Percentiles rank a stretch among this genome's conserved stretches.
Evolutionary conservation across 2,113 vertebrate species (phyloP).

Genomic region (Aleadryas rufinucha): DNA sequence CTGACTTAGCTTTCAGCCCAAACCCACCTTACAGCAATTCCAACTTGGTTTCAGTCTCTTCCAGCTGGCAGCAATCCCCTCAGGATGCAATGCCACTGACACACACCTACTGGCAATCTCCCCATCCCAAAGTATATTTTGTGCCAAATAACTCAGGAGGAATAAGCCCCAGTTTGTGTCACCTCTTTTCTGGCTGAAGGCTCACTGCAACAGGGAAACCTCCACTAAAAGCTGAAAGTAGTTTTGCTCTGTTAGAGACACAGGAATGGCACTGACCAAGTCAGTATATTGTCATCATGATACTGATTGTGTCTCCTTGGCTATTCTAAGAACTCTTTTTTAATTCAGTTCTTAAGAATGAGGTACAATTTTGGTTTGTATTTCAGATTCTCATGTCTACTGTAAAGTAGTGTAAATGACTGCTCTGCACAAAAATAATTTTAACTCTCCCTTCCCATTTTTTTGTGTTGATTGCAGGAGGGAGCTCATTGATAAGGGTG

Average conservation of each 20-base stretch:
- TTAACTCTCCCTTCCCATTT: not conserved
- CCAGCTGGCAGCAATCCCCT: not conserved
- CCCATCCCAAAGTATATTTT: not conserved
- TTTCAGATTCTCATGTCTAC: not conserved
- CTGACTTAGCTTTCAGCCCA: not conserved
- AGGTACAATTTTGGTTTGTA: not conserved
- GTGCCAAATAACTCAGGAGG: not conserved
- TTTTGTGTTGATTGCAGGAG: not conserved
- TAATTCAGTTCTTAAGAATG: not conserved
- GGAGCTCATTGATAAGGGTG: not conserved
- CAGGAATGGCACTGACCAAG: not conserved
- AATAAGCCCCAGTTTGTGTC: not conserved
- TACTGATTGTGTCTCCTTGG: not conserved
- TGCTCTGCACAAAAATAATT: not conserved
- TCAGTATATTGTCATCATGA: not conserved
- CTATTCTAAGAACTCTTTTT: not conserved
- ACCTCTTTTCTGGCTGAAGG: not conserved
- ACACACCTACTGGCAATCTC: not conserved
- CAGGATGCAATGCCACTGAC: not conserved
- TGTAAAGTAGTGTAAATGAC: not conserved
- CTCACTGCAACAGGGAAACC: not conserved
- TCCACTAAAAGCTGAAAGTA: not conserved
- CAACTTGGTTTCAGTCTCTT: not conserved
- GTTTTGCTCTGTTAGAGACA: not conserved
- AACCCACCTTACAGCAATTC: not conserved